phyloP scores from a whole-genome alignment of 2,113 vertebrate genomes.

The Megaleporinus macrocephalus region DNA sequence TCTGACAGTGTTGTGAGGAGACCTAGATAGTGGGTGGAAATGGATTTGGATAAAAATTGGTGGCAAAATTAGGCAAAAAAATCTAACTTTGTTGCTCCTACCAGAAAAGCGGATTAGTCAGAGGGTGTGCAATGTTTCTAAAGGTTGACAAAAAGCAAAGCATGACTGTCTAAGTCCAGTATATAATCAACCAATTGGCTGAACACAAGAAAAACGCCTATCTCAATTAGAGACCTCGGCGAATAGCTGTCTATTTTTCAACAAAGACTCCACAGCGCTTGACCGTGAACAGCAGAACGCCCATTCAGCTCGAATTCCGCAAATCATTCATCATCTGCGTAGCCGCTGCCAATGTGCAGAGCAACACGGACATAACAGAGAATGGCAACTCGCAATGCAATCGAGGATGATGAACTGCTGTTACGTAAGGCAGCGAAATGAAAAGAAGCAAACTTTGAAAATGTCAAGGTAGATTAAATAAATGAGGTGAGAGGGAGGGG shows the following conservation, averaged over 20 bases:
- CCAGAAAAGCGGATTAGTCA: background rate
- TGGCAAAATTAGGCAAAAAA: too few relatives aligned
- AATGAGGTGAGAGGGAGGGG: conserved; percentile 25
- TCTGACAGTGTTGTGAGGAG: too few relatives aligned
- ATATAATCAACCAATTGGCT: background rate
- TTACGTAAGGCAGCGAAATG: conserved; percentile 51
- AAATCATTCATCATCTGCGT: conserved; percentile 44
- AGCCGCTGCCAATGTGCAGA: conserved; percentile 19
- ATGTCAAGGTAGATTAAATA: conserved; percentile 62
- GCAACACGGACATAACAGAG: conserved; percentile 20
- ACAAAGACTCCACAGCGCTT: conserved; percentile 22
- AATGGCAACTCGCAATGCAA: background rate
- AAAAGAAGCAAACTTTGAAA: conserved; percentile 50
- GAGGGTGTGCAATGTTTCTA: background rate
- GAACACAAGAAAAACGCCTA: background rate
- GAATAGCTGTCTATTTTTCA: background rate
- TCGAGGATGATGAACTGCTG: conserved; percentile 40
- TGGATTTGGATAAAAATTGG: too few relatives aligned
- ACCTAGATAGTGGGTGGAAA: too few relatives aligned
- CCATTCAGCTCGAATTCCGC: conserved; percentile 29
- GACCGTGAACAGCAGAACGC: conserved; percentile 38
- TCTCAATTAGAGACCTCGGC: background rate
- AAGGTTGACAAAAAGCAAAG: background rate
- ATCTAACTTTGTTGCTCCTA: too few relatives aligned
- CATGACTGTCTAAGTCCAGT: background rate